Conservation (phyloP, 1,140 invertebrate genomes). For the Aphelenchoides fujianensis region DNA sequence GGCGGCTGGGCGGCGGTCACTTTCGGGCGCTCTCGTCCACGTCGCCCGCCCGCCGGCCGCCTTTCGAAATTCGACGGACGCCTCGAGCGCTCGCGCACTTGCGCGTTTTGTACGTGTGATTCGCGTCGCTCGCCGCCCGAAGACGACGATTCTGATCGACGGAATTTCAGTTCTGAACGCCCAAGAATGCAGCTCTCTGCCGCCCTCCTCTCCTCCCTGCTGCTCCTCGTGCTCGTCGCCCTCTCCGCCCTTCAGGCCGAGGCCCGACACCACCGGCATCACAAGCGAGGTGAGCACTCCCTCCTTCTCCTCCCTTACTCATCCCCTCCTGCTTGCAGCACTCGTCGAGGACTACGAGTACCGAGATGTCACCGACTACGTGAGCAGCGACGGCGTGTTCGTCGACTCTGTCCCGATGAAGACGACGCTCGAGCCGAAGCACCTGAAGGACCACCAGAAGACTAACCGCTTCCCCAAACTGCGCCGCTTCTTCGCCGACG, state of each 20-base stretch:
- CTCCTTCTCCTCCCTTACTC: background rate
- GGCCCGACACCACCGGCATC: background rate
- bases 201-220: background rate
- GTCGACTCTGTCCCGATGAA: conserved; percentile 12
- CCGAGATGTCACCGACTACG: background rate
- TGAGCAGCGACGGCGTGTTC: conserved; percentile 7
- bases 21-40: too few species aligned
- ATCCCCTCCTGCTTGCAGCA: conserved; percentile 10
- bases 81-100: too few species aligned
- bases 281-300: conserved; percentile 4
- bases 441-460: background rate
- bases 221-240: background rate
- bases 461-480: conserved; percentile 16
- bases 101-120: too few species aligned
- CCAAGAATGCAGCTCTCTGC: background rate
- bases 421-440: background rate
- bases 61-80: too few species aligned
- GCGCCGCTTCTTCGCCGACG: conserved; percentile 4
- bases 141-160: too few species aligned
- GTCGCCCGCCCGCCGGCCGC: too few species aligned
- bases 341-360: conserved; percentile 14
- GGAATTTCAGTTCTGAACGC: too few species aligned
- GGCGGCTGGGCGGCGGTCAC: too few species aligned
- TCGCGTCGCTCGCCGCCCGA: too few species aligned
- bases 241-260: background rate